Evolutionary conservation across 2,888 invertebrate genomes (phyloP), one percentile per base, ranked within the genome.

Genomic region (Eristalis tenax): DNA sequence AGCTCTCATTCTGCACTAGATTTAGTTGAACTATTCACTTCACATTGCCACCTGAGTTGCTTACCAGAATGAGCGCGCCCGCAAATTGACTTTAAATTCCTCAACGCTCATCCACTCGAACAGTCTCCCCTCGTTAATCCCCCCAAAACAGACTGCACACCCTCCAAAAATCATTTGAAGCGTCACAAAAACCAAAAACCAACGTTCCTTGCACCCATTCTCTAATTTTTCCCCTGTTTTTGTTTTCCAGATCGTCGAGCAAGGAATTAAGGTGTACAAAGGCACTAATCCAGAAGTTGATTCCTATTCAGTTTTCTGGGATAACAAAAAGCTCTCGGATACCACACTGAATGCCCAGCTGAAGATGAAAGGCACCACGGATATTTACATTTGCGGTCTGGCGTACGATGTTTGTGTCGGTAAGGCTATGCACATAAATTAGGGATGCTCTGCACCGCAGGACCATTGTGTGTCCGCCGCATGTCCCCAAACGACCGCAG

Each of bases 241-340:
- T n/a, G 4, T 15, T 43, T 50, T 50, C 50, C 50, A 50, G 96
- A 94, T 97, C 76, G 94, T 95, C 57, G 96, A 97, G 8, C 95
- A 95, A 79, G 96, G 96, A 4, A 95, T 97, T 68, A 96, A 97
- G 92, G 96, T 98, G 71, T 97, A 97, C 93, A 98, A 98, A 92
- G 99, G 99, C 57, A 97, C 97, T 1, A 97, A 98, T 93, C 96
- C 99, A 0, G 97, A 98, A 89, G 97, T 99, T 78, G 99, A 99
- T 93, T 98, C 98, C 1, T 99, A 99, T 93, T 99, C 99, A 0
- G 99, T 98, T 64, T 99, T 99, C 94, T 98, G 98, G 97, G 99
- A 99, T 94, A 99, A 99, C 94, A 97, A 97, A 93, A 98, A 97
- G 93, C 94, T 97, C 84, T 96, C 97, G 1, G 96, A 98, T 92